These are phyloP conservation scores for Aplochiton taeniatus DNA, from an alignment of 2,797 vertebrate genomes.

Conservation along the genomic window DNA sequence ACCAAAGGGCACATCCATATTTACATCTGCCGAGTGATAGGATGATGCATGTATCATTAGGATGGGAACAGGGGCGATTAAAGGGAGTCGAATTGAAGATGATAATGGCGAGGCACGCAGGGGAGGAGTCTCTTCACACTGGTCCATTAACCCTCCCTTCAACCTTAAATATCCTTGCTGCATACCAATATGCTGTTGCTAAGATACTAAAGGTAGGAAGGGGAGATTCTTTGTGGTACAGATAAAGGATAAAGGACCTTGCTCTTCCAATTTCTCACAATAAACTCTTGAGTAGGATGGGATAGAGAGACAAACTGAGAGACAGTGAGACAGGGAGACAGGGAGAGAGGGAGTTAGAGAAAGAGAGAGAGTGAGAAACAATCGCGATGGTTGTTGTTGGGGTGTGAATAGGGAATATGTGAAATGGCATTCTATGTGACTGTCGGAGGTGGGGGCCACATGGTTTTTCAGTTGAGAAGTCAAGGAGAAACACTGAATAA, in stretches of 20 bases:
- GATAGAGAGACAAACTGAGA: not conserved
- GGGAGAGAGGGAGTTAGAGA: constrained; percentile 6
- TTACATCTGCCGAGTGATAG: constrained; percentile 56
- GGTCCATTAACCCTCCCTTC: constrained; percentile 14
- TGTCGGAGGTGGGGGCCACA: no score
- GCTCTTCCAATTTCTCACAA: not conserved
- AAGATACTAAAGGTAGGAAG: constrained; percentile 15
- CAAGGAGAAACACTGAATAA: no score
- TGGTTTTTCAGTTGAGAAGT: no score
- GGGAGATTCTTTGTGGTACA: constrained; percentile 1
- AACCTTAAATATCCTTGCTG: constrained; percentile 6
- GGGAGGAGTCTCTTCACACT: constrained; percentile 8
- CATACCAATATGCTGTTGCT: constrained; percentile 17
- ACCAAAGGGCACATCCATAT: constrained; percentile 41
- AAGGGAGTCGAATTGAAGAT: constrained; percentile 52
- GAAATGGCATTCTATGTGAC: no score
- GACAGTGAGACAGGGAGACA: not conserved
- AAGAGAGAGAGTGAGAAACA: constrained; percentile 2
- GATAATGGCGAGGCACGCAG: constrained; percentile 46
- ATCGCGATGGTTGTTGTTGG: not conserved
- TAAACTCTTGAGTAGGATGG: not conserved
- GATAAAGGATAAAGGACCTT: not conserved
- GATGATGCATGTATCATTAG: constrained; percentile 61
- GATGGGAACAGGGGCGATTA: constrained; percentile 53
- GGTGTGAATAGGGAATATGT: no score